Evolutionary conservation across 2,113 vertebrate genomes (phyloP).

Genomic region (Plotosus lineatus): DNA sequence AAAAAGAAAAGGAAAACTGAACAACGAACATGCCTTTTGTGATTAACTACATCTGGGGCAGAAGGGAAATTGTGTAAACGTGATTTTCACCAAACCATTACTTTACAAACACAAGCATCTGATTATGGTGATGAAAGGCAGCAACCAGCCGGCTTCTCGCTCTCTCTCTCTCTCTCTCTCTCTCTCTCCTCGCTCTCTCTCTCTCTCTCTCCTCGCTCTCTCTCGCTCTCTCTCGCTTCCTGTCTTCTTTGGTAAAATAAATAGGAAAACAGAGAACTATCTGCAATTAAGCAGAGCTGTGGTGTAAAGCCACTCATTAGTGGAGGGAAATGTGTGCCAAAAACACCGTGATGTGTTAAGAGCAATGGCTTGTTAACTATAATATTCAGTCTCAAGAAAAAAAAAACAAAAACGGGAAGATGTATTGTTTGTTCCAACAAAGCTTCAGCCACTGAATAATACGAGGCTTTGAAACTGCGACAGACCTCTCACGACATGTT

Average conservation of each 20-base stretch:
- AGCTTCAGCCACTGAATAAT: slow-evolving; percentile 25
- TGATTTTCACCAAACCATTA: slow-evolving; percentile 2
- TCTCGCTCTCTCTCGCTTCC: neutral
- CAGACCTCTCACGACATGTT: slow-evolving; percentile 28
- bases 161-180: no score
- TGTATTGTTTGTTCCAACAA: slow-evolving; percentile 23
- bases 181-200: no score
- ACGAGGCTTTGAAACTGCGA: neutral
- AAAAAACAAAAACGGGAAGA: slow-evolving; percentile 37
- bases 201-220: neutral
- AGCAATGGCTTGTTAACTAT: slow-evolving; percentile 16
- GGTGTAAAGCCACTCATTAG: slow-evolving; percentile 43
- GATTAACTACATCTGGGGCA: neutral
- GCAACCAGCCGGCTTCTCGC: neutral
- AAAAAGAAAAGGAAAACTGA: neutral
- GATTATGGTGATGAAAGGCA: slow-evolving; percentile 13
- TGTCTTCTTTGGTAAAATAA: slow-evolving; percentile 20
- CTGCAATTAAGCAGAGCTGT: slow-evolving; percentile 54
- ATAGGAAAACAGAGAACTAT: slow-evolving; percentile 30
- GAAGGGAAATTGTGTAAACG: neutral
- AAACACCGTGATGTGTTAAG: slow-evolving; percentile 11
- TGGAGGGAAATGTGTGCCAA: slow-evolving; percentile 39
- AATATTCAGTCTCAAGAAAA: slow-evolving; percentile 9
- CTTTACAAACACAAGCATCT: slow-evolving; percentile 1
- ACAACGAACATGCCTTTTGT: neutral